phyloP scores from a whole-genome alignment of 2,797 vertebrate genomes.

The Sebastes reedi region DNA sequence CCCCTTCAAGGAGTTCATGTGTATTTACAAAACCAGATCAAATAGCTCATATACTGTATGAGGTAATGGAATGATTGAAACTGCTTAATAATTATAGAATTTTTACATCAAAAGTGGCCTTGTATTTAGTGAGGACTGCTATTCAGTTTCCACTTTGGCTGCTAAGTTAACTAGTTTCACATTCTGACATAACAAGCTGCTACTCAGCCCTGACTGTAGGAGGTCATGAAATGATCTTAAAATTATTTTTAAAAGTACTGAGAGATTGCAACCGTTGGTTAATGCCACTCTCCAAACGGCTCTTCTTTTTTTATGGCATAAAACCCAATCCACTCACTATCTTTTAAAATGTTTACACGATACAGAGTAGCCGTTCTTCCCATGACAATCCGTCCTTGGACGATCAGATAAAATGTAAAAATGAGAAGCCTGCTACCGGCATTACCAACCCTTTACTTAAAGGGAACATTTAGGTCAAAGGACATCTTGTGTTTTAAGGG shows the following conservation, averaged over 20 bases:
- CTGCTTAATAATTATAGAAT: neutral
- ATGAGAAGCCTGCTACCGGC: neutral
- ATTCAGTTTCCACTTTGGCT: neutral
- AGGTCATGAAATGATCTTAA: neutral
- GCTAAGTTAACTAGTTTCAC: neutral
- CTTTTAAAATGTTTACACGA: neutral
- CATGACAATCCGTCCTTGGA: neutral
- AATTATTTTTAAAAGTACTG: neutral
- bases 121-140: neutral
- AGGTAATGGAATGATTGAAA: neutral
- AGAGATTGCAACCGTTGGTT: neutral
- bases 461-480: neutral
- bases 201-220: neutral
- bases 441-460: neutral
- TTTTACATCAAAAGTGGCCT: neutral
- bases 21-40: neutral
- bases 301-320: neutral
- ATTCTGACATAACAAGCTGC: neutral
- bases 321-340: neutral
- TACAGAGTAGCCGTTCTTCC: neutral
- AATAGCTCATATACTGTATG: neutral
- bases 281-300: neutral
- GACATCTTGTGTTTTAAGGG: neutral
- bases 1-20: neutral
- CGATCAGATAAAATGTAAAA: neutral